These are phyloP conservation scores for Bombus huntii DNA, from an alignment of 1,140 invertebrate genomes.

Conservation along the genomic window DNA sequence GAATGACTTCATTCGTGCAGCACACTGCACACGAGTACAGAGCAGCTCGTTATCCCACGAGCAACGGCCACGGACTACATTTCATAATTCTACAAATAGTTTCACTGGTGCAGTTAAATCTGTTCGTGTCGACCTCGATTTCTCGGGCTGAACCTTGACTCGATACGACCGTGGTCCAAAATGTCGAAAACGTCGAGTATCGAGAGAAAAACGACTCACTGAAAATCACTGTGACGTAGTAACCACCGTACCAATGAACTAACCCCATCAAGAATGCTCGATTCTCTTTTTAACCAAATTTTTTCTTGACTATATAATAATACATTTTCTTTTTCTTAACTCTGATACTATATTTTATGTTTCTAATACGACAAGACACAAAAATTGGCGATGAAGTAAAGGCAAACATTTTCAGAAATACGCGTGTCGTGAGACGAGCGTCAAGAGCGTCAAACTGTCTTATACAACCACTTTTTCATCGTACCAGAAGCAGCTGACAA, in stretches of 20 bases:
- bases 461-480: too few species aligned
- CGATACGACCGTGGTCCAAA: constrained; percentile 10
- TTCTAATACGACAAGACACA: not conserved
- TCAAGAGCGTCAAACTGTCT: too few species aligned
- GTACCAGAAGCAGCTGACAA: too few species aligned
- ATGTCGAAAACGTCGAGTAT: constrained; percentile 4
- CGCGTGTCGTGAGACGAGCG: too few species aligned
- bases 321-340: too few species aligned
- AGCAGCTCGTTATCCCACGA: constrained; percentile 20
- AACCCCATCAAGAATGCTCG: too few species aligned
- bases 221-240: too few species aligned
- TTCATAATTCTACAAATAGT: constrained; percentile 64
- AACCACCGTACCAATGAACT: too few species aligned
- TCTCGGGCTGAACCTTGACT: constrained; percentile 59
- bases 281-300: too few species aligned
- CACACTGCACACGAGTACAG: not conserved
- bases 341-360: not conserved
- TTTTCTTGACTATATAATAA: too few species aligned
- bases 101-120: constrained; percentile 50
- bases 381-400: too few species aligned
- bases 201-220: not conserved
- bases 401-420: too few species aligned
- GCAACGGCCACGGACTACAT: constrained; percentile 28
- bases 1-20: constrained; percentile 15
- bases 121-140: constrained; percentile 50